Evolutionary conservation across 2,797 vertebrate genomes (phyloP).

Genomic region (Acridotheres tristis): DNA sequence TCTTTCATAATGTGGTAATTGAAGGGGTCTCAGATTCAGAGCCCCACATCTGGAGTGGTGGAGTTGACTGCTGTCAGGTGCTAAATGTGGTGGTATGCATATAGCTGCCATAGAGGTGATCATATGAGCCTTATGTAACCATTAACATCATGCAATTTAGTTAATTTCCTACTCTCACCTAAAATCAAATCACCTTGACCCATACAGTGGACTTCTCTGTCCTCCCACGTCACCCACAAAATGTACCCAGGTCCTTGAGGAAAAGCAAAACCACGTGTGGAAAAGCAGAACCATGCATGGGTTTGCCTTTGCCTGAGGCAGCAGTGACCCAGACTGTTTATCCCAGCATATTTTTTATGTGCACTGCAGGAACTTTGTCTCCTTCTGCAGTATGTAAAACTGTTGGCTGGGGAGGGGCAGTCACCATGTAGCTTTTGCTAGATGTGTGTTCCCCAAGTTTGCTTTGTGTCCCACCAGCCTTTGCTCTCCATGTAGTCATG

Average conservation of each 20-base stretch:
- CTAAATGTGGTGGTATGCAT: not conserved
- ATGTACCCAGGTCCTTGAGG: not conserved
- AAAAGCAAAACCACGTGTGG: not conserved
- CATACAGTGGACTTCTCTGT: not conserved
- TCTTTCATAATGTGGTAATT: not conserved
- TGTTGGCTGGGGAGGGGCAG: not conserved
- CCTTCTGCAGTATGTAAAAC: not conserved
- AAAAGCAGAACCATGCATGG: not conserved
- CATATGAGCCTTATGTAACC: not conserved
- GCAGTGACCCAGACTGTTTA: not conserved
- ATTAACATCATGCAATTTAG: not conserved
- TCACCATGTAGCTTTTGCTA: not conserved
- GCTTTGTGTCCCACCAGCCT: not conserved
- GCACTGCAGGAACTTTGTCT: not conserved
- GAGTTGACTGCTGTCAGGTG: not conserved
- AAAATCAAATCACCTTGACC: not conserved
- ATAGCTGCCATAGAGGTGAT: not conserved
- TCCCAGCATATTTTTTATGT: not conserved
- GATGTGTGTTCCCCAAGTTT: not conserved
- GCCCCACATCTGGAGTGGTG: not conserved
- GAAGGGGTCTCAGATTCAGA: not conserved
- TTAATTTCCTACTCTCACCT: not conserved
- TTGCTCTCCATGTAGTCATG: not conserved
- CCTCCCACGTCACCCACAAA: not conserved
- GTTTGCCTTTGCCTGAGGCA: not conserved